Evolutionary conservation across 2,113 vertebrate species (phyloP), one percentile per base, ranked within the genome.

Genomic region (Fulmarus glacialis): DNA sequence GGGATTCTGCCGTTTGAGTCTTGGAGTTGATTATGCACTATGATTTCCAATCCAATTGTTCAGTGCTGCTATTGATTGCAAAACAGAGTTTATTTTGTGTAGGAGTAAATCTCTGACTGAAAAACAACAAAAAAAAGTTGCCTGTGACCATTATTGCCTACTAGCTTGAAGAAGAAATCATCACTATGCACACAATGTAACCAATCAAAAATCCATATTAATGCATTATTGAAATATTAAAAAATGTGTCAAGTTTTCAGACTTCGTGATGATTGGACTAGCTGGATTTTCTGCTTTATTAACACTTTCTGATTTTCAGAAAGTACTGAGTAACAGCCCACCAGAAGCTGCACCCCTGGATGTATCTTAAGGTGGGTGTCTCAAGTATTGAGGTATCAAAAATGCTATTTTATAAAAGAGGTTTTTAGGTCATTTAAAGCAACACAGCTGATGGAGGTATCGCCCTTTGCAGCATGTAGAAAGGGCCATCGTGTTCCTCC

Each of bases 21-120:
- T 75, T 59, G 59, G 43, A 87, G 66, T 92, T 89, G 91, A 94
- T 92, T 79, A 68, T 82, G 62, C 36, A 26, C 32, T 68, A 9
- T 82, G 78, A 96, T 95, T 96, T 96, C 77, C 48, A 95, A 79
- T 72, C 27, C 73, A 62, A 24, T 87, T 91, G 43, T 93, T 97
- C 83, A 79, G 60, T 75, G 52, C 56, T 79, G 43, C 48, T 96
- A 85, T 92, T 87, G 93, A 92, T 96, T 94, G 83, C 43, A 92
- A 87, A 94, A 53, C 0, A 0, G 27, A 81, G 42, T n/a, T 62
- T 87, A 30, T 64, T 87, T 96, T 74, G 68, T 55, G 47, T 60
- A 87, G 86, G 55, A 82, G 50, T 66, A 87, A 95, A 93, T 83
- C 32, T 78, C 47, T 21, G 15, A 55, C 19, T 74, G 68, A 43